Evolutionary conservation across 2,797 vertebrate genomes (phyloP).

Genomic region (Remorina albescens): DNA sequence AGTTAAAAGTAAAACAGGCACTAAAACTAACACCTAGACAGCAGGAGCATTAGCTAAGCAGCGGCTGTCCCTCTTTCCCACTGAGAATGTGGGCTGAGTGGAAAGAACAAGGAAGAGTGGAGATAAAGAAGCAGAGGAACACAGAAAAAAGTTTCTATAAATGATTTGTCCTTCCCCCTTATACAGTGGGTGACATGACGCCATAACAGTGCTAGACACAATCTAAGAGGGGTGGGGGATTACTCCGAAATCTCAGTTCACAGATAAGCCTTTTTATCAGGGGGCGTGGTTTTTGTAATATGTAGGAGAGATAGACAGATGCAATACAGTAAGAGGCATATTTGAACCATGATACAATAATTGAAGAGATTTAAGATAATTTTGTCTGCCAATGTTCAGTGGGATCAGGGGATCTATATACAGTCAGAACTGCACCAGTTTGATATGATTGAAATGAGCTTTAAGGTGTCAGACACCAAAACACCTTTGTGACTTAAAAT

Average conservation of each 20-base stretch:
- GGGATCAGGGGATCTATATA: not conserved
- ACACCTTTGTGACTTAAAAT: too few relatives aligned
- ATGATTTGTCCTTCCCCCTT: conserved; percentile 37
- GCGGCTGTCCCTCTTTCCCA: conserved; percentile 66
- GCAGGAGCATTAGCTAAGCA: conserved; percentile 69
- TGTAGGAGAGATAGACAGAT: not conserved
- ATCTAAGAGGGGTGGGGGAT: conserved; percentile 14
- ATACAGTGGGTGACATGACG: conserved; percentile 12
- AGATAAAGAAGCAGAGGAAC: conserved; percentile 54
- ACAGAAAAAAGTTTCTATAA: conserved; percentile 51
- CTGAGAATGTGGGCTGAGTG: conserved; percentile 73
- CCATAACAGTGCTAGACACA: conserved; percentile 8
- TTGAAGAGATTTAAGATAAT: not conserved
- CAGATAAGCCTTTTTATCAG: too few relatives aligned
- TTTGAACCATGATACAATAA: not conserved
- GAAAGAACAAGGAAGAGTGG: conserved; percentile 68
- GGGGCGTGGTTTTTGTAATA: not conserved
- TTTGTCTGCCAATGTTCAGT: not conserved
- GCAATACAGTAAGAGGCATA: not conserved
- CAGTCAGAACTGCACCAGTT: not conserved
- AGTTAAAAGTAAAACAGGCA: conserved; percentile 53
- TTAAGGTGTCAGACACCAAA: not conserved
- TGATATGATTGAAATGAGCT: not conserved
- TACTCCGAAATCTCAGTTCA: too few relatives aligned
- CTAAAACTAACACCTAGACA: conserved; percentile 65